phyloP scores from a whole-genome alignment of 1,140 invertebrate species.

The Anastrepha ludens region DNA sequence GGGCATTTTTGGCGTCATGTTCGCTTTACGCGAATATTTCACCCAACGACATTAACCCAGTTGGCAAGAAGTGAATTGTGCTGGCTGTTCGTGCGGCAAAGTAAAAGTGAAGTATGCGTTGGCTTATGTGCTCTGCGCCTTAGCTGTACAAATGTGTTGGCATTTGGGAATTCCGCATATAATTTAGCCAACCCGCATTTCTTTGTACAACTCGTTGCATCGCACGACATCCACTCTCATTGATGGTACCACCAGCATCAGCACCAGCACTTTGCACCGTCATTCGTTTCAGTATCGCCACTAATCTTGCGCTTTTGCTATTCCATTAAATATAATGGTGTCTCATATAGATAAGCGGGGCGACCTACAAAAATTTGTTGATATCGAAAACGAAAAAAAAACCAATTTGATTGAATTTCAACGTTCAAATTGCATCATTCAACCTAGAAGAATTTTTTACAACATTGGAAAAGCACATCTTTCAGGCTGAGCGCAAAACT shows the following conservation, averaged over 20 bases:
- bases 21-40: neutral
- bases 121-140: neutral
- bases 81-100: neutral
- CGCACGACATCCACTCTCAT: neutral
- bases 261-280: neutral
- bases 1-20: neutral
- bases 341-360: neutral
- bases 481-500: too few species aligned
- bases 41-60: conserved; percentile 4
- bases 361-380: neutral
- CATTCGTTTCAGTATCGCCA: neutral
- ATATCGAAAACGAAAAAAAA: too few species aligned
- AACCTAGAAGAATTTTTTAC: too few species aligned
- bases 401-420: too few species aligned
- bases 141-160: neutral
- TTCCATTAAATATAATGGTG: neutral
- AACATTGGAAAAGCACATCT: too few species aligned
- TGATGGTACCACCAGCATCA: neutral
- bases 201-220: neutral
- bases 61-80: neutral
- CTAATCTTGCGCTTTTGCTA: conserved; percentile 1
- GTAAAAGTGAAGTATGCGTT: neutral
- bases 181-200: neutral
- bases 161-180: neutral
- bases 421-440: too few species aligned